Evolutionary conservation across 2,888 invertebrate genomes (phyloP).

Genomic region (Pyrrhosoma nymphula): DNA sequence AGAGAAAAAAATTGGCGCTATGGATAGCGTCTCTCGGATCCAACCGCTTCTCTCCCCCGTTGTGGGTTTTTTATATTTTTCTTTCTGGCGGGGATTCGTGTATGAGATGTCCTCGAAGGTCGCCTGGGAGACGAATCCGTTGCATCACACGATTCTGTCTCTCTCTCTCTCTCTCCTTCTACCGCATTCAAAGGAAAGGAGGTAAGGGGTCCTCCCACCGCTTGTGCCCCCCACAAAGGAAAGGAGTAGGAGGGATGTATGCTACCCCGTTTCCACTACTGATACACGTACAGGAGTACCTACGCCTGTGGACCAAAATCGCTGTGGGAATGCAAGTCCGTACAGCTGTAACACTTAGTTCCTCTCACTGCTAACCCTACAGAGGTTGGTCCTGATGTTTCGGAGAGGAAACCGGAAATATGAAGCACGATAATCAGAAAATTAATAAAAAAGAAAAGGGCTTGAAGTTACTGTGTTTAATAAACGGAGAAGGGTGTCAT

Average conservation of each 20-base stretch:
- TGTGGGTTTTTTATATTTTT: neutral
- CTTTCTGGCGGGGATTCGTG: conserved; percentile 30
- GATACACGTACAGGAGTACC: no score
- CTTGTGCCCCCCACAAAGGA: neutral
- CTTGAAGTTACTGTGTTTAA: no score
- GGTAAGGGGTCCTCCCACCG: neutral
- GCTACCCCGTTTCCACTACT: no score
- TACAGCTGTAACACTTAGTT: no score
- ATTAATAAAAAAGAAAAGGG: no score
- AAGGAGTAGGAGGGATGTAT: neutral
- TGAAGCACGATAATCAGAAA: no score
- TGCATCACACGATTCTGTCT: conserved; percentile 26
- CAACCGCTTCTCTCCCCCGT: neutral
- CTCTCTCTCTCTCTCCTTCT: neutral
- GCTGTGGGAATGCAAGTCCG: no score
- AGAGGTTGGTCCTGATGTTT: no score
- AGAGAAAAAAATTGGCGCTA: neutral
- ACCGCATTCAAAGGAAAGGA: neutral
- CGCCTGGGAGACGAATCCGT: conserved; percentile 35
- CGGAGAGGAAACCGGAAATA: no score
- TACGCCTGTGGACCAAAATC: no score
- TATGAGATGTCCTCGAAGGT: conserved; percentile 55
- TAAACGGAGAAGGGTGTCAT: no score
- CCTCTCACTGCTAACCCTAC: no score
- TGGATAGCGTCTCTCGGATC: neutral